A percentile compares a stretch with the other conserved stretches of the same genome.
Evolutionary conservation across 2,113 vertebrate genomes (phyloP).

Genomic region (Bubo scandiacus): DNA sequence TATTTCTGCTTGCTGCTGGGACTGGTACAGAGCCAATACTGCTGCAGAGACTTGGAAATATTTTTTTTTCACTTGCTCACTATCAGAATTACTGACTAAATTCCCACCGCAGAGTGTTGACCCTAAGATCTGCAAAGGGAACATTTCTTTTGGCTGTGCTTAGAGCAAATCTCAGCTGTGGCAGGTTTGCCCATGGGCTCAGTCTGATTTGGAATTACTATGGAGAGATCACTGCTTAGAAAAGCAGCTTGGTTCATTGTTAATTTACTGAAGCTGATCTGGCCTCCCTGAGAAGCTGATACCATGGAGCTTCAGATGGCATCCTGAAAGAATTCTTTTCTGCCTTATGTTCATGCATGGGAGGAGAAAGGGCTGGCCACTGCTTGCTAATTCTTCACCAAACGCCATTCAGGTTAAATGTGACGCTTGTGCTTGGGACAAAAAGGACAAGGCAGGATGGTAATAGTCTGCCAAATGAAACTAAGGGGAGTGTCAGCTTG

Average conservation of each 20-base stretch:
- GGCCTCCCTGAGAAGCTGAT: not conserved
- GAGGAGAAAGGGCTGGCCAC: not conserved
- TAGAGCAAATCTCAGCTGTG: not conserved
- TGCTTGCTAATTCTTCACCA: not conserved
- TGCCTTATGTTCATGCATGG: rapidly evolving
- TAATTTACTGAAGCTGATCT: not conserved
- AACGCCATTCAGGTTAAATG: not conserved
- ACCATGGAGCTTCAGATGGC: not conserved
- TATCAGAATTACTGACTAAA: not conserved
- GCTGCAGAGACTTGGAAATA: not conserved
- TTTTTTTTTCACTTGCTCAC: not conserved
- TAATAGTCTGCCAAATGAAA: not conserved
- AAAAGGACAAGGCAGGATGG: not conserved
- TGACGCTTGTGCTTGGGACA: not conserved
- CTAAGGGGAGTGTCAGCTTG: not conserved
- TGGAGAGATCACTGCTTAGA: not conserved
- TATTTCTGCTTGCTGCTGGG: not conserved
- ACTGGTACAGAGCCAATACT: not conserved
- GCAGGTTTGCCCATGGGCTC: not conserved
- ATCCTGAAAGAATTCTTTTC: not conserved
- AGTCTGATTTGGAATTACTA: not conserved
- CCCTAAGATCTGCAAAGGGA: not conserved
- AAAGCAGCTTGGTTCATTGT: not conserved
- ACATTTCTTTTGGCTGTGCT: not conserved
- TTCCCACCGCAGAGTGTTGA: not conserved